Evolutionary conservation across 2,888 invertebrate species (phyloP).

Genomic region (Agriopis aurantiaria): DNA sequence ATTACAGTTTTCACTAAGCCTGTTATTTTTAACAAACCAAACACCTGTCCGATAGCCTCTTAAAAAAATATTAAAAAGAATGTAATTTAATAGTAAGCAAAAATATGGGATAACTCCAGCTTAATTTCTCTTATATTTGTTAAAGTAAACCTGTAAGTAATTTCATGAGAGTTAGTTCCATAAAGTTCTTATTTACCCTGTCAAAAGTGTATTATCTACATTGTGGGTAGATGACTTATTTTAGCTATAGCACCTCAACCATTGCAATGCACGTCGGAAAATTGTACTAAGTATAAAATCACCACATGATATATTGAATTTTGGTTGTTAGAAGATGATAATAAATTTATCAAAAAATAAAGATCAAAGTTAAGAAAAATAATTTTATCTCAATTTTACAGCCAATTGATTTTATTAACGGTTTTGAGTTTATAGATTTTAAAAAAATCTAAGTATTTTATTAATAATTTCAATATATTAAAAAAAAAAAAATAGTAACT

Average conservation of each 20-base stretch:
- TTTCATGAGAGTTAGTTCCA: conserved; percentile 19
- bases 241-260: conserved; percentile 11
- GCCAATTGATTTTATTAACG: conserved; percentile 12
- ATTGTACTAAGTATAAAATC: not conserved
- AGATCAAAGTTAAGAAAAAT: not conserved
- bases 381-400: not conserved
- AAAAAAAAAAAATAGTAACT: no score
- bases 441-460: no score
- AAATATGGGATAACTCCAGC: not conserved
- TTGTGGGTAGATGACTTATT: not conserved
- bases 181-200: not conserved
- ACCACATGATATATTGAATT: not conserved
- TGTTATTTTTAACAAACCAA: no score
- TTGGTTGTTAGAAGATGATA: not conserved
- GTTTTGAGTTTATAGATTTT: not conserved
- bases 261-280: not conserved
- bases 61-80: not conserved
- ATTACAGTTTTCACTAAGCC: no score
- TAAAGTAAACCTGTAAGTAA: conserved; percentile 25
- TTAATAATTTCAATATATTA: not conserved
- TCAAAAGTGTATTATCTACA: conserved; percentile 11
- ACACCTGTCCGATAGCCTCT: not conserved
- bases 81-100: no score
- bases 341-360: not conserved
- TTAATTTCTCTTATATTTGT: not conserved